Conservation (phyloP, 2,797 vertebrate genomes). For the Linurgus olivaceus region DNA sequence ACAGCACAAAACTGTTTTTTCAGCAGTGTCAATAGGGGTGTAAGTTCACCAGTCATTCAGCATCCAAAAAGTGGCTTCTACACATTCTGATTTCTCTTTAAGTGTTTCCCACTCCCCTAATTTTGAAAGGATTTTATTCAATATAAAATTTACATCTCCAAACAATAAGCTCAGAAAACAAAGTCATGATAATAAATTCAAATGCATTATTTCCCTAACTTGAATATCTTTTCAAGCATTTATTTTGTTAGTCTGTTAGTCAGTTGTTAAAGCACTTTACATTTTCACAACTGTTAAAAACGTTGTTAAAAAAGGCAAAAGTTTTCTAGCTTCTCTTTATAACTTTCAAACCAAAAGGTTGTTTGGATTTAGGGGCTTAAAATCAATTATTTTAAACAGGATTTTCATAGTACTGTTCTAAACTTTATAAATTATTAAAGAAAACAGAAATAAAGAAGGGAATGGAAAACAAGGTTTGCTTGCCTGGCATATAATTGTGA, state of each 20-base stretch:
- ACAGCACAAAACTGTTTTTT: neutral
- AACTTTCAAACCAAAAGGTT: neutral
- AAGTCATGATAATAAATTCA: neutral
- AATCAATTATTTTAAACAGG: neutral
- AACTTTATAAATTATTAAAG: neutral
- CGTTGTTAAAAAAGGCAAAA: accelerated
- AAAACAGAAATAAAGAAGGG: neutral
- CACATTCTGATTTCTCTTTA: neutral
- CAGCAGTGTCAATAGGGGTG: neutral
- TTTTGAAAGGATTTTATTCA: neutral
- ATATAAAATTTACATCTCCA: neutral
- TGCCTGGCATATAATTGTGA: neutral
- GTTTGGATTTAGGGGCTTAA: neutral
- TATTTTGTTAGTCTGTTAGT: neutral
- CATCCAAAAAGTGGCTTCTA: neutral
- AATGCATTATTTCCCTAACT: neutral
- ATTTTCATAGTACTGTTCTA: neutral
- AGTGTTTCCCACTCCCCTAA: neutral
- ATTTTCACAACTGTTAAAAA: neutral
- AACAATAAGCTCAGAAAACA: neutral
- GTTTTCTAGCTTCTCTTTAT: neutral
- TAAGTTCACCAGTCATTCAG: neutral
- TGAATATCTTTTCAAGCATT: neutral
- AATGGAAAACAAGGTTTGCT: neutral
- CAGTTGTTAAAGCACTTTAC: neutral